Base-by-base conservation (phyloP, 2,797 vertebrate genomes). In the Geotrypetes seraphini region DNA sequence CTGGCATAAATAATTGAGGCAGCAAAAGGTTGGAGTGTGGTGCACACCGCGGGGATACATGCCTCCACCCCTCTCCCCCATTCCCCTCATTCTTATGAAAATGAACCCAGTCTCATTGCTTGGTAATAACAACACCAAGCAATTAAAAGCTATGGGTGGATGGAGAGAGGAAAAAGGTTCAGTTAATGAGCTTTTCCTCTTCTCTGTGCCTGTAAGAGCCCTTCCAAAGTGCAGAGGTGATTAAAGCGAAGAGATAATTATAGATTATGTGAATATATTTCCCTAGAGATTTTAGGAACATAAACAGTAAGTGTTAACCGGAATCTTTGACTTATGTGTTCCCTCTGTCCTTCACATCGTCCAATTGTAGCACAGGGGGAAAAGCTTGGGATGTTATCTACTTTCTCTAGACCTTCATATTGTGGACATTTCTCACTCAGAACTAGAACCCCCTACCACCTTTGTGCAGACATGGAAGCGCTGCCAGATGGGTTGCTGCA, bases 111-210 rank as follows among this genome's bases (percentile, higher is more conserved):
- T 86, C 85, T 75, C 79, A 82, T 79, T 78, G 65, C 73, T 81
- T 81, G 79, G 90, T 90, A 92, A 91, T 88, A 80, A 83, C 77
- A 75, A 77, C 82, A 86, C 84, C 86, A 88, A 90, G 91, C 83
- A 91, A 91, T 94, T 89, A 92, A 88, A 88, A 87, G 78, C 81
- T 55, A 80, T 73, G 68, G 77, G 77, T 82, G 77, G 83, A 81
- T 83, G 75, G 81, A 87, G 83, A 85, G 81, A 84, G 83, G 86
- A 86, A 88, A 92, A 85, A 76, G 77, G 73, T 78, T 83, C 88
- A 91, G 83, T 85, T 92, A 94, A 96, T 92, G 88, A 91, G 90
- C 89, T 94, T 92, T 89, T 85, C 76, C 74, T 81, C 67, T 79
- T 79, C 64, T 62, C 66, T 66, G 76, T 73, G 78, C 83, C 79